These are phyloP conservation scores for Coranthus polyacanthus DNA, from an alignment of 2,797 vertebrate genomes.

Conservation along the genomic window DNA sequence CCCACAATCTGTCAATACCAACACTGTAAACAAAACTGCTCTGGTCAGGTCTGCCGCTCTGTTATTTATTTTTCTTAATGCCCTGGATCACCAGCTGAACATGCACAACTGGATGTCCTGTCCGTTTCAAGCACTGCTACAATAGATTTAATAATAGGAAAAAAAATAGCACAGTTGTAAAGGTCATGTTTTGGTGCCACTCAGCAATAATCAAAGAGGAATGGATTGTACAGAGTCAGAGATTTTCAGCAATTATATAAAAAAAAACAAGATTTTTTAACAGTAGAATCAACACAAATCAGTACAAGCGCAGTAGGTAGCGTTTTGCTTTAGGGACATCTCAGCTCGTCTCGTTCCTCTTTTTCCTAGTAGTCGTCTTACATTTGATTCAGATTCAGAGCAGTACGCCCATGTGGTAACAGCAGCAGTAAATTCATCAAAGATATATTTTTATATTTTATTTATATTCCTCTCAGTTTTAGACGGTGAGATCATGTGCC, in stretches of 20 bases:
- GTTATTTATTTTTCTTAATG: background rate
- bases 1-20: background rate
- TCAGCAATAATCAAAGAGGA: constrained; percentile 2
- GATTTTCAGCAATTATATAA: background rate
- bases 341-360: no score
- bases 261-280: background rate
- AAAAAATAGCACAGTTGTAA: background rate
- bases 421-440: no score
- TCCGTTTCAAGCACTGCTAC: background rate
- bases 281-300: background rate
- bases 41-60: background rate
- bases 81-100: background rate
- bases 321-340: background rate
- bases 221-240: constrained; percentile 1
- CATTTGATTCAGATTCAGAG: no score
- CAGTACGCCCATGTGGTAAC: no score
- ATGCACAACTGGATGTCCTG: background rate
- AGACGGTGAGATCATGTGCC: no score
- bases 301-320: background rate
- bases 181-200: background rate
- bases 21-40: background rate
- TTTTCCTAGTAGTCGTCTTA: no score
- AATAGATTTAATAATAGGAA: background rate
- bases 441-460: no score
- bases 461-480: no score